Evolutionary conservation across 2,888 invertebrate genomes (phyloP), one percentile per base, ranked within the genome.

Genomic region (Boloria selene): DNA sequence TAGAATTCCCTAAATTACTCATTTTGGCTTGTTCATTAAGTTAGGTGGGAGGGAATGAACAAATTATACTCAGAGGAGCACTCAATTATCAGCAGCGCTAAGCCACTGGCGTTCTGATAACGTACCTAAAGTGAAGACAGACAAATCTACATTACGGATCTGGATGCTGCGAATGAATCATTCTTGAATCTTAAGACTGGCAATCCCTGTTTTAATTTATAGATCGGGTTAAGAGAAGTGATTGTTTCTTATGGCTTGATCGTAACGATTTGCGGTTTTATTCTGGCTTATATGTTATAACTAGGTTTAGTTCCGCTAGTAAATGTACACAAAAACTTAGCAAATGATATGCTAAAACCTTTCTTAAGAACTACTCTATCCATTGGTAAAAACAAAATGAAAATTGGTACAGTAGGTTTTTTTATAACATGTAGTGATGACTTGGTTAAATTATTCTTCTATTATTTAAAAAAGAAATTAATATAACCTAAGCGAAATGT

Each of bases 141-240:
- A 67, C 69, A 67, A 71, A 69, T 70, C 67, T 65, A 65, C 61
- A 60, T 67, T 70, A 64, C 50, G 70, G 56, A 65, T 65, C 52
- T 47, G 18, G 50, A 59, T 59, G 65, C 61, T 70, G 63, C 54
- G 49, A 63, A 67, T 63, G 63, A 58, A 64, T 44, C 68, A 62
- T 61, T 67, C 64, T 54, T 60, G 61, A 59, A 70, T 68, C 68
- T 63, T 64, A 70, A 72, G 70, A 65, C 70, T 70, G 70, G 72
- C 70, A 71, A 71, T 71, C 54, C 70, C 51, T 68, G 69, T 66
- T 67, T 70, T 53, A 70, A 71, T 67, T 52, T 67, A 70, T 71
- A 50, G 54, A 65, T 52, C 61, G 61, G 59, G 61, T 71, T 65
- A 52, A 45, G 17, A 56, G 62, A 65, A 69, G 61, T 53, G 58